These are phyloP conservation scores for Sturnira hondurensis DNA, from an alignment of 2,113 vertebrate genomes.

Conservation along the genomic window DNA sequence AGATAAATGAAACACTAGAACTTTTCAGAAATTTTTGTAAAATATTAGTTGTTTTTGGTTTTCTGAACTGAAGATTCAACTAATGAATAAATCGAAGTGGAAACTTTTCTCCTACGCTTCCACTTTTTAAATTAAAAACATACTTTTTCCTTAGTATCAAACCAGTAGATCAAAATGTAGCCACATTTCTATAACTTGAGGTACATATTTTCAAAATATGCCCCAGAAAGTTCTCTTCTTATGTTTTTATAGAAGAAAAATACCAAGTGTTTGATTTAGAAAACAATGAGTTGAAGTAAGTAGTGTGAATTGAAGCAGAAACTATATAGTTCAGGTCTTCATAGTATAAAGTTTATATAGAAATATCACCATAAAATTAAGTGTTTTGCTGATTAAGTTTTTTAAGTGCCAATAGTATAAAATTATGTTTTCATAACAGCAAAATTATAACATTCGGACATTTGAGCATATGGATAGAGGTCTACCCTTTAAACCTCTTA, in stretches of 20 bases:
- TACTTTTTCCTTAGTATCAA: neutral
- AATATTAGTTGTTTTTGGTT: conserved; percentile 47
- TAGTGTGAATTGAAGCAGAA: neutral
- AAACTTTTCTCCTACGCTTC: conserved; percentile 15
- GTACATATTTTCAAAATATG: neutral
- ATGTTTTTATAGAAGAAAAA: neutral
- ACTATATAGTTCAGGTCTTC: neutral
- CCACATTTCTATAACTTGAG: neutral
- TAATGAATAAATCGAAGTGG: conserved; percentile 41
- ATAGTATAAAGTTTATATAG: neutral
- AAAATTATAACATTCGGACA: neutral
- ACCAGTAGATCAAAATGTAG: neutral
- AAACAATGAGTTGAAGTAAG: neutral
- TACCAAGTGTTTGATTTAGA: neutral
- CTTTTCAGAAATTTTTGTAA: conserved; percentile 49
- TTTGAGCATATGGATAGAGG: neutral
- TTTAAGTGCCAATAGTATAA: neutral
- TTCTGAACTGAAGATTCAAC: conserved; percentile 75
- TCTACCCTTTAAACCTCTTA: neutral
- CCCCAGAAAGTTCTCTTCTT: neutral
- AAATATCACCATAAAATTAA: neutral
- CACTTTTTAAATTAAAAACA: conserved; percentile 34
- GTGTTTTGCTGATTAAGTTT: neutral
- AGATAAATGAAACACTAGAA: conserved; percentile 73
- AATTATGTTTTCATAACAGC: neutral